phyloP scores from a whole-genome alignment of 2,888 invertebrate genomes.

The Andrena hattorfiana region DNA sequence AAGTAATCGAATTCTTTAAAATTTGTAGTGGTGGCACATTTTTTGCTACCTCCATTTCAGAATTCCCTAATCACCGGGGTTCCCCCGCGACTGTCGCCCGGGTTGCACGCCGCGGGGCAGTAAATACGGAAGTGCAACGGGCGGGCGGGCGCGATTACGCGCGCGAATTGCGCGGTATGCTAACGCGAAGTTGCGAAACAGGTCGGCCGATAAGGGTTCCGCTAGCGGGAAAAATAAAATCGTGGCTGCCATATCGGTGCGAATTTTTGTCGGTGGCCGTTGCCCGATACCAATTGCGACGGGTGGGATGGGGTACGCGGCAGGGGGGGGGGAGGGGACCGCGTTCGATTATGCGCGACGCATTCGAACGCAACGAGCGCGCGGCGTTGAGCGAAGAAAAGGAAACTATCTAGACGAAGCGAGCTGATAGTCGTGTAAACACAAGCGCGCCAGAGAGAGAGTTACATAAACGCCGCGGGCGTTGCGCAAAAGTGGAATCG shows the following conservation, averaged over 20 bases:
- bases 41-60: too few relatives aligned
- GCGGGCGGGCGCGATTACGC: background rate
- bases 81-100: too few relatives aligned
- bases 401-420: conserved; percentile 28
- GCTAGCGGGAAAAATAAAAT: conserved; percentile 11
- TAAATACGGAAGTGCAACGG: too few relatives aligned
- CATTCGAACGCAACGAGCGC: background rate
- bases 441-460: background rate
- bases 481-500: conserved; percentile 30
- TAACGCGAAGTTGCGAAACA: conserved; percentile 42
- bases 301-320: background rate
- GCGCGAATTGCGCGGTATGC: conserved; percentile 23
- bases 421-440: conserved; percentile 31
- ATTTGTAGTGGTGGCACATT: too few relatives aligned
- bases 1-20: too few relatives aligned
- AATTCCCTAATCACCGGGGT: too few relatives aligned
- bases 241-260: conserved; percentile 12
- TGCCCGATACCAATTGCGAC: conserved; percentile 10
- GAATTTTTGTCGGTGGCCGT: conserved; percentile 36
- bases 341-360: background rate
- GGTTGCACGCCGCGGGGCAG: too few relatives aligned
- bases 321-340: background rate
- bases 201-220: conserved; percentile 36
- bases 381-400: background rate
- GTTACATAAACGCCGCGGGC: conserved; percentile 28